phyloP scores from a whole-genome alignment of 2,888 invertebrate genomes.

The Melipona bicolor region DNA sequence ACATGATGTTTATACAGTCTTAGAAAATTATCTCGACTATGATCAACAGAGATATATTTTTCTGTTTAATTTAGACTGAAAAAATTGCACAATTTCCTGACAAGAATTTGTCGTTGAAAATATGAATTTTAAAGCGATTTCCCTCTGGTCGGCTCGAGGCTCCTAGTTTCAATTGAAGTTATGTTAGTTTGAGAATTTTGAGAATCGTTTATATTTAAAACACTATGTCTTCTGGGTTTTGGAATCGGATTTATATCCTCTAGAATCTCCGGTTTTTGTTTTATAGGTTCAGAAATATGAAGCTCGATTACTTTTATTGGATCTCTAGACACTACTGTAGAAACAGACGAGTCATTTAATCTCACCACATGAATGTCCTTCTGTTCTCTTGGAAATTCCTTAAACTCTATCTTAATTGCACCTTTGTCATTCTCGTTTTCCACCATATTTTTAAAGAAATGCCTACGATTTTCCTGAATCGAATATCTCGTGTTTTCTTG shows the following conservation, averaged over 20 bases:
- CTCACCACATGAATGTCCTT: slow-evolving; percentile 78
- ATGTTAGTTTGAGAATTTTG: slow-evolving; percentile 17
- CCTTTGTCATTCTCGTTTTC: slow-evolving; percentile 60
- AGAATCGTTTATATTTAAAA: slow-evolving; percentile 61
- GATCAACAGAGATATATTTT: slow-evolving; percentile 2
- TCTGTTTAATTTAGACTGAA: slow-evolving; percentile 45
- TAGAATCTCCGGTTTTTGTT: slow-evolving; percentile 78
- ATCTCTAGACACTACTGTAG: slow-evolving; percentile 68
- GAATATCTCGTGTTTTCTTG: slow-evolving; percentile 65
- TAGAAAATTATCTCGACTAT: slow-evolving; percentile 28
- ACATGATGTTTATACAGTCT: slow-evolving; percentile 47
- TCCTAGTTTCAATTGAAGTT: slow-evolving; percentile 20
- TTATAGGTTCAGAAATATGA: slow-evolving; percentile 85
- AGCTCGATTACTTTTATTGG: slow-evolving; percentile 84
- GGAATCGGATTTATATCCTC: slow-evolving; percentile 85
- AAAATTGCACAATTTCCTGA: slow-evolving; percentile 35
- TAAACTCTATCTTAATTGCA: slow-evolving; percentile 75
- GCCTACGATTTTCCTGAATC: slow-evolving; percentile 75
- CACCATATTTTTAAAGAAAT: slow-evolving; percentile 77
- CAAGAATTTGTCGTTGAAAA: background rate
- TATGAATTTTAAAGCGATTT: slow-evolving; percentile 62
- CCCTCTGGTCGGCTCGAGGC: slow-evolving; percentile 55
- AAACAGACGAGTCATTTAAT: slow-evolving; percentile 73
- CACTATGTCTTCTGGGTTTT: slow-evolving; percentile 86
- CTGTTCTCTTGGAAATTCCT: slow-evolving; percentile 77